A percentile compares a stretch with the other conserved stretches of the same genome.
Evolutionary conservation across 2,113 vertebrate genomes (phyloP).

Genomic region (Mastomys natalensis): DNA sequence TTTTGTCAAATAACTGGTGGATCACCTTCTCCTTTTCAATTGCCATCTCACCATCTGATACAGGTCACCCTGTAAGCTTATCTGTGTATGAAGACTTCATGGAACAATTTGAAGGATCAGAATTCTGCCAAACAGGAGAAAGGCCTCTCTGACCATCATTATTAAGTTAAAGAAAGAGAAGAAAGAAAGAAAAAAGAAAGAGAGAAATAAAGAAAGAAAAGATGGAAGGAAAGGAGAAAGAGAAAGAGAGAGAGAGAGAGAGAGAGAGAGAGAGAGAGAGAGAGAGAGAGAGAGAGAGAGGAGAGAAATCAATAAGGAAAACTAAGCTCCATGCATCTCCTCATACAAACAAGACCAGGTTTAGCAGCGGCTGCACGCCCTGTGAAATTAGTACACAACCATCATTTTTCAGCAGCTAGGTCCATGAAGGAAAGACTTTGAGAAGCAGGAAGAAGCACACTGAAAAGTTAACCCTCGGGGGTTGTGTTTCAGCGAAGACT

Average conservation of each 20-base stretch:
- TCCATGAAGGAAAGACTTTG: conserved; percentile 65
- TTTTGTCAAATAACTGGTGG: conserved; percentile 8
- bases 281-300: accelerated
- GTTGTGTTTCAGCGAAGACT: conserved; percentile 72
- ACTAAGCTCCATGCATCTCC: neutral
- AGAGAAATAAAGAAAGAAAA: neutral
- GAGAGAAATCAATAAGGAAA: conserved; percentile 1
- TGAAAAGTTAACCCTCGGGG: conserved; percentile 75
- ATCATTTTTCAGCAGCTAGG: conserved; percentile 64
- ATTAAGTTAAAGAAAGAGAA: neutral
- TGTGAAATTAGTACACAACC: neutral
- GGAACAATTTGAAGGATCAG: neutral
- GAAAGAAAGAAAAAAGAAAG: neutral
- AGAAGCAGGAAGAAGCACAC: conserved; percentile 67
- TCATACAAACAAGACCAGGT: conserved; percentile 10
- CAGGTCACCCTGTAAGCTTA: neutral
- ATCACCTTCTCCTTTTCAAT: neutral
- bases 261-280: neutral
- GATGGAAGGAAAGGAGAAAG: neutral
- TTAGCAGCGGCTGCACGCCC: neutral
- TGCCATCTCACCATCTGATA: neutral
- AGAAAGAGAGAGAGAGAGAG: too few species aligned
- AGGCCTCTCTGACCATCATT: neutral
- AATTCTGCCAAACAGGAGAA: neutral
- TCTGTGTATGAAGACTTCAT: neutral